Base-by-base conservation (phyloP, 2,113 vertebrate species). In the Burhinus bistriatus region DNA sequence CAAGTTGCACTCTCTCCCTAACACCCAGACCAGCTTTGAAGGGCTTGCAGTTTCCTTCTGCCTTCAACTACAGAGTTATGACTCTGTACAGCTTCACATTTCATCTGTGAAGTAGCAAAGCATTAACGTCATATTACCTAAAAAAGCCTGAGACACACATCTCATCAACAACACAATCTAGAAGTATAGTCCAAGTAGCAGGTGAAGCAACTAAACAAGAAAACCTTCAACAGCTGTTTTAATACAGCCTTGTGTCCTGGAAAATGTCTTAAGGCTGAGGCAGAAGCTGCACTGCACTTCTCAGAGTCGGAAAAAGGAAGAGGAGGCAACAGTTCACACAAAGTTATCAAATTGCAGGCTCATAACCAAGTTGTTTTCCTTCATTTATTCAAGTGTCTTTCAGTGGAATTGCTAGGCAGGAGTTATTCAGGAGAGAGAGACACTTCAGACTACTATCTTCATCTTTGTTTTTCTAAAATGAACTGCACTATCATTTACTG, bases 311-410 rank as follows among this genome's bases (percentile, higher is more conserved):
- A 89, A 11, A 84, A 80, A 64, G 45, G 38, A 90, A 88, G 36
- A 86, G n/a, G 44, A 54, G 40, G 83, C 34, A 88, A 70, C 14
- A 36, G 44, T 76, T 96, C 36, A 93, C 26, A 52, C 11, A 20
- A 87, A 85, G 29, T 61, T 93, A 78, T 55, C 65, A 73, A 86
- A 78, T 19, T 81, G 64, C 55, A 91, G 27, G 51, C 54, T 92
- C 49, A 87, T 62, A 66, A 81, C 13, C 26, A 72, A 72, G 40
- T 47, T 78, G 44, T 80, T 91, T 70, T 65, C 66, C 66, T 88
- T 71, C 27, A 84, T 89, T 88, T 89, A 86, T 71, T 83, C 82
- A 87, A 78, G 80, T 65, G 6, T 51, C 58, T 71, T 85, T 49
- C 90, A 62, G 49, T 40, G 34, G 47, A 82, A 95, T n/a, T 78